Percentiles rank a stretch among this genome's conserved stretches.
phyloP scores from a whole-genome alignment of 1,140 invertebrate genomes.

The Agrilus planipennis region DNA sequence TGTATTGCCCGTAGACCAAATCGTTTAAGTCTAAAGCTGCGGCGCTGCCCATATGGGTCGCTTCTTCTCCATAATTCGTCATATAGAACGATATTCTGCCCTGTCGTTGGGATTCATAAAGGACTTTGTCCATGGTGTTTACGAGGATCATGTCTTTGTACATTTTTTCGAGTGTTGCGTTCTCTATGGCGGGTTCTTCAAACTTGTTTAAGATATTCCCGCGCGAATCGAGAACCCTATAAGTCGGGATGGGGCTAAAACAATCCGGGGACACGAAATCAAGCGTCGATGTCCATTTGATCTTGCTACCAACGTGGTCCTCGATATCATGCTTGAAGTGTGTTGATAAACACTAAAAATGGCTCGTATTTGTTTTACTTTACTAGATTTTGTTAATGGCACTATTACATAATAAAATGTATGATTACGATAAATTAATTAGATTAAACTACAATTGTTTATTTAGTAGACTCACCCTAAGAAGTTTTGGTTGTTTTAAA shows the following conservation, averaged over 20 bases:
- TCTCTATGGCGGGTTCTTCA: slow-evolving; percentile 49
- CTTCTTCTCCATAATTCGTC: slow-evolving; percentile 98
- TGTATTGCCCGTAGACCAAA: slow-evolving; percentile 88
- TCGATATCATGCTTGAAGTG: too few species aligned
- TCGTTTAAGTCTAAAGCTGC: slow-evolving; percentile 78
- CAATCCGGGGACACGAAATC: slow-evolving; percentile 40
- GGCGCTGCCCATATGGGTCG: slow-evolving; percentile 82
- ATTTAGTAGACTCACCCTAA: too few species aligned
- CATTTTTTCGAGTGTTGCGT: slow-evolving; percentile 66
- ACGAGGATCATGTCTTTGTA: slow-evolving; percentile 82
- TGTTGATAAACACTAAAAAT: too few species aligned
- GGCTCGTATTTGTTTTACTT: too few species aligned
- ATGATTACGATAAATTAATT: too few species aligned
- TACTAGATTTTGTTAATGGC: too few species aligned
- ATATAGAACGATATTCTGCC: slow-evolving; percentile 99
- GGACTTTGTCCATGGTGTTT: slow-evolving; percentile 88
- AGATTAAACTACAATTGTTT: too few species aligned
- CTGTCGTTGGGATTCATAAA: slow-evolving; percentile 97
- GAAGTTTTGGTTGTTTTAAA: too few species aligned
- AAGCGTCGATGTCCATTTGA: slow-evolving; percentile 44
- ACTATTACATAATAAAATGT: too few species aligned
- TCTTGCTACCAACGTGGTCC: slow-evolving; percentile 27
- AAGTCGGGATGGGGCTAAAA: slow-evolving; percentile 48
- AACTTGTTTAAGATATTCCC: slow-evolving; percentile 39
- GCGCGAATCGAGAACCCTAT: slow-evolving; percentile 45